Base-by-base conservation (phyloP, 2,113 vertebrate genomes). In the Varanus komodoensis region DNA sequence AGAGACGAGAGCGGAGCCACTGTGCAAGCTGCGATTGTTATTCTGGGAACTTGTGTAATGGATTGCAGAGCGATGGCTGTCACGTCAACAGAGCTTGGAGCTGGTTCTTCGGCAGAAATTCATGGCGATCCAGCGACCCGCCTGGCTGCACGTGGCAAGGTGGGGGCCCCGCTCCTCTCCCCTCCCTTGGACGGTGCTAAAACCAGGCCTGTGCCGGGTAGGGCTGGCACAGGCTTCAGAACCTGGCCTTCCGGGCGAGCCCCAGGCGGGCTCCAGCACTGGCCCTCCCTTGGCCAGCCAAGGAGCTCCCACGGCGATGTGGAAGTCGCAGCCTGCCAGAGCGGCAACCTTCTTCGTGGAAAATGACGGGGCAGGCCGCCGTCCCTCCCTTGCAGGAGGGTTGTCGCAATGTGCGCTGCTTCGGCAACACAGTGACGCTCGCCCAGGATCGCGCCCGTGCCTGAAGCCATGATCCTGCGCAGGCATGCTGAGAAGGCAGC, bases 11-110 rank as follows among this genome's bases (percentile, higher is more conserved):
- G 44, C 8, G 90, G 75, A 79, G 32, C 73, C 54, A 29, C 83
- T 78, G 15, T 25, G 82, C 88, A 87, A 88, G 44, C 69, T 2
- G 1, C 78, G 3, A 75, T 94, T 94, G 96, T 97, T 97, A 95
- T 96, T 94, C 92, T 87, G 84, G 92, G 48, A 29, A 44, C 86
- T 93, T 50, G 57, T 6, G 32, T 0, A 0, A 79, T 50, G 73
- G 69, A 52, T 67, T 80, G 90, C 67, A 73, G 29, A 88, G 89
- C 61, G 82, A 91, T 1, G 32, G 19, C 19, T 17, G 57, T 32
- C 57, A 87, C 48, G 21, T 29, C 89, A 9, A 4, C 19, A 6
- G 81, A 25, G 71, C 19, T 84, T 54, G 91, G 34, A 82, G 17
- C 57, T 54, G 82, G 74, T 34, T n/a, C 82, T 52, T 84, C 68